Evolutionary conservation across 2,888 invertebrate species (phyloP).

Genomic region (Melipona bicolor): DNA sequence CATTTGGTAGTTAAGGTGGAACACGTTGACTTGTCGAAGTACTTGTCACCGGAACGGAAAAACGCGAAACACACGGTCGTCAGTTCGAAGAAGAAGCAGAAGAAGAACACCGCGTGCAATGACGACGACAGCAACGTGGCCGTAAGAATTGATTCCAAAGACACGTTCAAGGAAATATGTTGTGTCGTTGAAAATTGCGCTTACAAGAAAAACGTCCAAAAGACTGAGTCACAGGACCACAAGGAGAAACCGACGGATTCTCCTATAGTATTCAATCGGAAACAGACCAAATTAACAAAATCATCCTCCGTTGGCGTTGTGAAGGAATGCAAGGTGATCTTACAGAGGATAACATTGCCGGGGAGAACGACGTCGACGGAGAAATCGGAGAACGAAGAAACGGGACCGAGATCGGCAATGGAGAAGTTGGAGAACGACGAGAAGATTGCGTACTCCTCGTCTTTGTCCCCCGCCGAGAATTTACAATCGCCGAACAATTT

Average conservation of each 20-base stretch:
- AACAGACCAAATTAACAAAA: not conserved
- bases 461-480: slow-evolving; percentile 1
- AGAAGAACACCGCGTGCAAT: not conserved
- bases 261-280: not conserved
- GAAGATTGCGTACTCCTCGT: slow-evolving; percentile 38
- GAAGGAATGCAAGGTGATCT: slow-evolving; percentile 66
- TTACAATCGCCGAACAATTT: slow-evolving; percentile 19
- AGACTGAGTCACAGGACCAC: slow-evolving; percentile 4
- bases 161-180: not conserved
- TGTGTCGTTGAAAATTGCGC: slow-evolving; percentile 2
- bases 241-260: not conserved
- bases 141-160: not conserved
- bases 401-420: slow-evolving; percentile 47
- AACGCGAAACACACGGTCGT: slow-evolving; percentile 9
- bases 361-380: not conserved
- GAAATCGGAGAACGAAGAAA: slow-evolving; percentile 19
- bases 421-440: slow-evolving; percentile 54
- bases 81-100: not conserved
- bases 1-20: slow-evolving; percentile 73
- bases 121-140: not conserved
- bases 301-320: not conserved
- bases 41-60: not conserved
- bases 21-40: slow-evolving; percentile 63
- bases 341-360: slow-evolving; percentile 64
- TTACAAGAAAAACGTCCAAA: not conserved